Evolutionary conservation across 2,888 invertebrate genomes (phyloP).

Genomic region (Criorhina ranunculi): DNA sequence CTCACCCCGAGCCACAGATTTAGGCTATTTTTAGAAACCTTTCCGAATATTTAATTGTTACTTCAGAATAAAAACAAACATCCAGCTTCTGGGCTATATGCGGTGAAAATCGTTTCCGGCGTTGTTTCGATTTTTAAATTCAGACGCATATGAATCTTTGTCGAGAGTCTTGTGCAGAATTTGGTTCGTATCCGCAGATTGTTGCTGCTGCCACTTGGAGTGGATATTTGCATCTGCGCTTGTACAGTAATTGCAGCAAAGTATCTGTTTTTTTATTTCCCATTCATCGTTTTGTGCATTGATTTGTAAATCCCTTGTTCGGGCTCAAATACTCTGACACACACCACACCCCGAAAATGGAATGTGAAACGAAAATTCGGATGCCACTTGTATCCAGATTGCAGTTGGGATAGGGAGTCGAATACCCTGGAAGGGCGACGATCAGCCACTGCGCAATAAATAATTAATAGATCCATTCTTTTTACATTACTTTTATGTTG

Average conservation of each 20-base stretch:
- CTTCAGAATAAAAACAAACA: constrained; percentile 7
- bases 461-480: constrained; percentile 22
- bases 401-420: constrained; percentile 3
- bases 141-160: not conserved
- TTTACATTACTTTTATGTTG: not conserved
- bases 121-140: constrained; percentile 24
- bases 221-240: constrained; percentile 66
- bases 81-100: not conserved
- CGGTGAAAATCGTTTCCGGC: not conserved
- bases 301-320: constrained; percentile 5
- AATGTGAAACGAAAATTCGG: constrained; percentile 12
- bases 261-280: constrained; percentile 11
- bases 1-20: constrained; percentile 21
- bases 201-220: constrained; percentile 9
- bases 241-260: constrained; percentile 35
- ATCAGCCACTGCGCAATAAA: constrained; percentile 35
- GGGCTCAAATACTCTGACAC: not conserved
- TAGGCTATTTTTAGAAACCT: constrained; percentile 59
- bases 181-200: not conserved
- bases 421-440: not conserved
- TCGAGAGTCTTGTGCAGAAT: constrained; percentile 6
- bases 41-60: constrained; percentile 17
- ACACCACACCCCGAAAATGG: constrained; percentile 64
- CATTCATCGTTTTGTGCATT: constrained; percentile 48
- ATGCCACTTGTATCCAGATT: constrained; percentile 18